A percentile compares a stretch with the other conserved stretches of the same genome.
phyloP scores from a whole-genome alignment of 2,113 vertebrate species.

The Odocoileus virginianus region DNA sequence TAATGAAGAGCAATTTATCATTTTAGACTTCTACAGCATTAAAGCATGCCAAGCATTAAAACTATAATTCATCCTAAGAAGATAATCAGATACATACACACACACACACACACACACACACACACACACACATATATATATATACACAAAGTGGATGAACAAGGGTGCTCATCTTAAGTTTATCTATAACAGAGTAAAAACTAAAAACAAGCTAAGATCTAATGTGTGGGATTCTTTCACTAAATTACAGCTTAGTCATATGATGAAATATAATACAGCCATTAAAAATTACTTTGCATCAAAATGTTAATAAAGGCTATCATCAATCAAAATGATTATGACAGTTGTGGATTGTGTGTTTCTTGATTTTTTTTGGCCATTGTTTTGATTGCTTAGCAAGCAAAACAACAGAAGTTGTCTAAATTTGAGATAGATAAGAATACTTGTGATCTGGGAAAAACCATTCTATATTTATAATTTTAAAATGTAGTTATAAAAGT shows the following conservation, averaged over 20 bases:
- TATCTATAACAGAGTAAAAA: not conserved
- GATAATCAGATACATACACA: not conserved
- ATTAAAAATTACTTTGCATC: not conserved
- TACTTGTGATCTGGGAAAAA: not conserved
- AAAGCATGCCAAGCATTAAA: not conserved
- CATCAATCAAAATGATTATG: not conserved
- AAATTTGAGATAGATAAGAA: not conserved
- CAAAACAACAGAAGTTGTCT: not conserved
- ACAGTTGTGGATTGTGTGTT: not conserved
- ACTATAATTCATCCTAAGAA: slow-evolving; percentile 15
- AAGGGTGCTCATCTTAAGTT: not conserved
- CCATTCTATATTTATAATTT: not conserved
- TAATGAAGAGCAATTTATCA: slow-evolving; percentile 70
- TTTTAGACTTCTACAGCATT: slow-evolving; percentile 34
- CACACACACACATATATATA: rapidly evolving
- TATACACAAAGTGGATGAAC: not conserved
- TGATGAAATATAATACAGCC: not conserved
- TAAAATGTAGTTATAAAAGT: not conserved
- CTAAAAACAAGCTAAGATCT: not conserved
- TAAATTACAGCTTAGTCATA: not conserved
- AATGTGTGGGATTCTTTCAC: not conserved
- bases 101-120: not conserved
- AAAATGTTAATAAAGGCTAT: not conserved
- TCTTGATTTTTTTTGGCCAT: not conserved
- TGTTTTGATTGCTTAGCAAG: not conserved